Percentiles rank a stretch among this genome's conserved stretches.
Evolutionary conservation across 2,888 invertebrate species (phyloP).

Genomic region (Diaphora mendica): DNA sequence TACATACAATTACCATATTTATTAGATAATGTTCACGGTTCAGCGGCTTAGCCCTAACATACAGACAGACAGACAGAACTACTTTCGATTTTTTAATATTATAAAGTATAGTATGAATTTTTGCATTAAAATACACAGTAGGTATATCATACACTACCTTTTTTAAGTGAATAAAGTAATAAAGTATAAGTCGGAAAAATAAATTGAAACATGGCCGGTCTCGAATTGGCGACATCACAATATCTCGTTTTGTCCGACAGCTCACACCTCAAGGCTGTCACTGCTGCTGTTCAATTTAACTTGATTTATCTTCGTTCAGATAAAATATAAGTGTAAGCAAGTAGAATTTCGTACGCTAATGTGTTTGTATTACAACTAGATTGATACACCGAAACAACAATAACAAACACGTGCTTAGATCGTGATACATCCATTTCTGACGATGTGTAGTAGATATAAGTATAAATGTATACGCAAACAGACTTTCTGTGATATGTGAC

Average conservation of each 20-base stretch:
- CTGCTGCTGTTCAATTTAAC: slow-evolving; percentile 47
- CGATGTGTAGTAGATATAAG: slow-evolving; percentile 16
- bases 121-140: background rate
- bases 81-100: too few species aligned
- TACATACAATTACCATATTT: background rate
- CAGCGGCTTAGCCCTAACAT: too few species aligned
- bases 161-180: background rate
- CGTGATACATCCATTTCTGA: slow-evolving; percentile 51
- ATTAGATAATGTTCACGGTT: background rate
- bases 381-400: slow-evolving; percentile 50
- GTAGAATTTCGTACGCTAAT: slow-evolving; percentile 51
- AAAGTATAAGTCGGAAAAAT: slow-evolving; percentile 34
- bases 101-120: too few species aligned
- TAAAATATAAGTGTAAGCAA: slow-evolving; percentile 43
- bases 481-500: slow-evolving; percentile 47
- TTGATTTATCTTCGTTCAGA: slow-evolving; percentile 56
- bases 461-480: slow-evolving; percentile 43
- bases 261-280: slow-evolving; percentile 49
- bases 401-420: slow-evolving; percentile 55
- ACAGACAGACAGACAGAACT: too few species aligned
- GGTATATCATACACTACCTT: too few species aligned
- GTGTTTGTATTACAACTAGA: slow-evolving; percentile 48
- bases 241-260: slow-evolving; percentile 42
- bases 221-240: slow-evolving; percentile 38
- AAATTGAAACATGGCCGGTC: slow-evolving; percentile 37